Base-by-base conservation (phyloP, 2,888 invertebrate species). In the Drosophila neonasuta region DNA sequence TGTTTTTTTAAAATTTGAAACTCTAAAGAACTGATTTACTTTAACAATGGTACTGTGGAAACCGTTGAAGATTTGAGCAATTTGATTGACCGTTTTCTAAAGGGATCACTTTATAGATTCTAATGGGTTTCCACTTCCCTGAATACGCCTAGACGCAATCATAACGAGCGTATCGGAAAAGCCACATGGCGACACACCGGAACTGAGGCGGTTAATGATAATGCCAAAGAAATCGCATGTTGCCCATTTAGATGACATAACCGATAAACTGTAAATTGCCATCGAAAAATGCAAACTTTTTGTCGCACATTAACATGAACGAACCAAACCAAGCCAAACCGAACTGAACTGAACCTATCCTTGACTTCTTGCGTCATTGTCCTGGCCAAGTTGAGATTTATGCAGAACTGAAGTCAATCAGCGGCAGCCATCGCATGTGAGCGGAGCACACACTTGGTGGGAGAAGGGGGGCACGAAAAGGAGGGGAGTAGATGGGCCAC, bases 181-280 rank as follows among this genome's bases (percentile, higher is more conserved):
- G 30, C 57, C 59, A 41, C 59, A 51, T 56, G 71, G 36, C 15
- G 39, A 50, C 15, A 5, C 20, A 34, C 54, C 36, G 46, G 4
- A 51, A 51, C 41, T 39, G 48, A 57, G 36, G 55, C 30, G 58
- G 68, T 64, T 64, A 64, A 70, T 70, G 75, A 68, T 74, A 76
- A 74, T 70, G 62, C 56, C 66, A 45, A 63, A 67, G 63, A 78
- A 80, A 86, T 84, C 85, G 86, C 85, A 78, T 52, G 66, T 54
- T 65, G 76, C 52, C 82, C 85, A 86, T 80, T 80, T 84, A 83
- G 80, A 86, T 86, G 84, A 84, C 87, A 81, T 81, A 80, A 81
- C 72, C 87, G 80, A 80, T 81, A 86, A 81, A 84, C 81, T 84
- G 80, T 70, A 78, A 86, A 86, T 86, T 84, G 87, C 81, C 75